Base-by-base conservation (phyloP, 2,797 vertebrate species). In the Distichodus sexfasciatus region DNA sequence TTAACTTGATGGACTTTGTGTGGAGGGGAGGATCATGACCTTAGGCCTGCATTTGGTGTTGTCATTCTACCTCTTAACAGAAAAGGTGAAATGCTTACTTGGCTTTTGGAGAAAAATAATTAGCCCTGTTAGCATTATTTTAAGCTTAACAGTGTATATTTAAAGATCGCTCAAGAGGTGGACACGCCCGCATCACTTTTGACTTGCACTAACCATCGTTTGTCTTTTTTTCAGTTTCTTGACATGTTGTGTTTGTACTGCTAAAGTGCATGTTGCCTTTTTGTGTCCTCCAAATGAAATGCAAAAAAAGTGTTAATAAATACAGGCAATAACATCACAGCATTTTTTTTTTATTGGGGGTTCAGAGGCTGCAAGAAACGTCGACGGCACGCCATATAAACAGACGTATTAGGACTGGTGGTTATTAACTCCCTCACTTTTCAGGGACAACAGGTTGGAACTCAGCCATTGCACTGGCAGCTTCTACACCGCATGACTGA, bases 261-360 rank as follows among this genome's bases (percentile, higher is more conserved):
- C 86, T 87, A 72, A 76, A 78, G 72, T 89, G 87, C 87, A 90
- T 90, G 88, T 86, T 87, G 85, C 84, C 85, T 88, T 89, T 40
- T 84, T 64, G 79, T 67, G 58, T 75, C 8, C 31, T 75, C 66
- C 0, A n/a, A 60, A 76, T 78, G 44, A 70, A 54, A 76, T 23
- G 43, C 57, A 36, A 71, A 48, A 57, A 35, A 24, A 48, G n/a
- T 14, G 21, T 69, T 12, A 74, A 44, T 76, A 66, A 79, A 31
- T 41, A 15, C 17, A 81, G 43, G 70, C 71, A 70, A 64, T 73
- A 73, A 76, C 72, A 44, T 77, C 57, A 71, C n/a, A 40, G 31
- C 12, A 21, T 8, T n/a, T 68, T 58, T 63, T 40, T 28, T 68
- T 48, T 28, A 59, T n/a, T n/a, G n/a, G n/a, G 41, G 21, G 43